Evolutionary conservation across 1,140 invertebrate species (phyloP).

Genomic region (Paramacrobiotus metropolitanus): DNA sequence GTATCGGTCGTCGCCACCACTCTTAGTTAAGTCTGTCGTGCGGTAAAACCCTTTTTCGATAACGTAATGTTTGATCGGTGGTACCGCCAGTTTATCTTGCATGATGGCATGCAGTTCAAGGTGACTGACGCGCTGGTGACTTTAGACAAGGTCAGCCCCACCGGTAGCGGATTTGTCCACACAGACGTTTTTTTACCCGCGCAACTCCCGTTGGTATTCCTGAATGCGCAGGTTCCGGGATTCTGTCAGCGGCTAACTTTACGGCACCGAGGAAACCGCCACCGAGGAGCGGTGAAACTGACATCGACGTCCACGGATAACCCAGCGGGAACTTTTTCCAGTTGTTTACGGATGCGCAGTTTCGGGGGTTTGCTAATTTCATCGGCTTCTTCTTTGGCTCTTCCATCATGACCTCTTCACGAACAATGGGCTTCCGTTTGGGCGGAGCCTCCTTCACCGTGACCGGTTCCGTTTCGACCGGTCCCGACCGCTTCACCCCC

Average conservation of each 20-base stretch:
- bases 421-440: too few species aligned
- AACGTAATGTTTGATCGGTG: slow-evolving; percentile 71
- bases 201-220: not conserved
- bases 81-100: slow-evolving; percentile 69
- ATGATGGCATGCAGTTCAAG: slow-evolving; percentile 68
- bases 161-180: not conserved
- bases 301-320: not conserved
- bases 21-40: slow-evolving; percentile 9
- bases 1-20: not conserved
- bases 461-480: too few species aligned
- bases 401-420: too few species aligned
- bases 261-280: not conserved
- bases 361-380: too few species aligned
- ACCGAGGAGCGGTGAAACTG: not conserved
- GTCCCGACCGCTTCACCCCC: too few species aligned
- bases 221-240: not conserved
- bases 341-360: not conserved
- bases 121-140: slow-evolving; percentile 88
- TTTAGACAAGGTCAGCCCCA: slow-evolving; percentile 34
- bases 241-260: not conserved
- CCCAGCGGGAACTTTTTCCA: not conserved
- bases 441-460: too few species aligned
- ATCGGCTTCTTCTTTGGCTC: too few species aligned
- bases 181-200: not conserved
- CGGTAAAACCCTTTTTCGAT: slow-evolving; percentile 57